These are phyloP conservation scores for Smithornis capensis DNA, from an alignment of 2,113 vertebrate genomes.

Conservation along the genomic window DNA sequence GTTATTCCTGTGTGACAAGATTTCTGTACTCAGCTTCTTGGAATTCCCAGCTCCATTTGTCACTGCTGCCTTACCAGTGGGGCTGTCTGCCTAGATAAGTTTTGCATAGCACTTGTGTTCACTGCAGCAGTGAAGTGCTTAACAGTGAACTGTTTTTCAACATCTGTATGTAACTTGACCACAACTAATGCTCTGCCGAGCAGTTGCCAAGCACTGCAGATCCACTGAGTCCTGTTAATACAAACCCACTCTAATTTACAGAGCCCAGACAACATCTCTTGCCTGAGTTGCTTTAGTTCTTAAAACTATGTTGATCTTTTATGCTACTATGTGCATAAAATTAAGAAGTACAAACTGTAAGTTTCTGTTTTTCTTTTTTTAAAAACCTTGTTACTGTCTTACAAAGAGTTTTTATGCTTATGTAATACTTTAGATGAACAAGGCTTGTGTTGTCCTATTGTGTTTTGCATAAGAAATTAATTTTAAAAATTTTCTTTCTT, in stretches of 20 bases:
- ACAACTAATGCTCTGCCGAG: not conserved
- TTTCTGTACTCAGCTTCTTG: not conserved
- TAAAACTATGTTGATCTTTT: not conserved
- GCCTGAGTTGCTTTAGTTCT: not conserved
- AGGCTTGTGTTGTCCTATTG: not conserved
- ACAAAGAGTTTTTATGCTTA: not conserved
- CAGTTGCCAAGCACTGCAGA: not conserved
- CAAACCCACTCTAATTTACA: not conserved
- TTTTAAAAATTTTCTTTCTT: not conserved
- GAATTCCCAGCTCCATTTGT: not conserved
- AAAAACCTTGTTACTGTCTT: not conserved
- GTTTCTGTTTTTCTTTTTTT: not conserved
- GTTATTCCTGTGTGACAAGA: not conserved
- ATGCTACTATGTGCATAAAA: not conserved
- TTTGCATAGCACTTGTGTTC: not conserved
- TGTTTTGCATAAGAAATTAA: not conserved
- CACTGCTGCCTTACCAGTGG: not conserved
- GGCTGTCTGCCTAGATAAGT: not conserved
- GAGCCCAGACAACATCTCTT: not conserved
- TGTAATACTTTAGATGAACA: not conserved
- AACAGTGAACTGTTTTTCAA: not conserved
- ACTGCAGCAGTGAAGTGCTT: not conserved
- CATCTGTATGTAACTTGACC: not conserved
- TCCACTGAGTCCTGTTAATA: not conserved
- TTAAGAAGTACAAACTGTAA: not conserved